Percentiles rank a stretch among this genome's conserved stretches.
phyloP scores from a whole-genome alignment of 2,888 invertebrate genomes.

The Philereme transversata region DNA sequence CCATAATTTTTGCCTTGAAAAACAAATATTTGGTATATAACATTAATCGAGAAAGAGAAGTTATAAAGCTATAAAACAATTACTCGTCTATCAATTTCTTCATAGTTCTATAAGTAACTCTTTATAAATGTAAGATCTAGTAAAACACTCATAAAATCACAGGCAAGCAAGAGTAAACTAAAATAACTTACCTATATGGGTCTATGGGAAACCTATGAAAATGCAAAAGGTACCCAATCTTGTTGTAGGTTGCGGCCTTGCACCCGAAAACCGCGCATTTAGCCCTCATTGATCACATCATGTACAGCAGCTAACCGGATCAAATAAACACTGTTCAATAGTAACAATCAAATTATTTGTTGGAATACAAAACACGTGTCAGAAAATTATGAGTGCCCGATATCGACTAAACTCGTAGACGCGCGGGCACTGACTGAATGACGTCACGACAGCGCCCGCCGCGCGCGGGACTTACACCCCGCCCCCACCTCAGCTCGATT shows the following conservation, averaged over 20 bases:
- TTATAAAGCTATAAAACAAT: no score
- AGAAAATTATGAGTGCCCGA: background rate
- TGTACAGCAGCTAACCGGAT: background rate
- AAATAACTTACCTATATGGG: constrained; percentile 10
- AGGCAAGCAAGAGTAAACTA: background rate
- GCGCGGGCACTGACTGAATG: constrained; percentile 13
- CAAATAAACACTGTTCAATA: background rate
- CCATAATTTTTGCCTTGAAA: constrained; percentile 10
- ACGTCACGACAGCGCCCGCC: constrained; percentile 14
- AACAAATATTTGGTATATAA: background rate
- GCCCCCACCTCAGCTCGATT: background rate
- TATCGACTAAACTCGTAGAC: background rate
- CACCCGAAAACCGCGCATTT: constrained; percentile 17
- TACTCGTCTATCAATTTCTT: background rate
- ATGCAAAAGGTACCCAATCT: background rate
- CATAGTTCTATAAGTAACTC: background rate
- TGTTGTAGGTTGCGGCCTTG: constrained; percentile 16
- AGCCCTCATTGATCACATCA: constrained; percentile 15
- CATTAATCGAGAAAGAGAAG: no score
- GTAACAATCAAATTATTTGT: background rate
- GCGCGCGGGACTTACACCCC: background rate
- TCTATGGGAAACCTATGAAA: constrained; percentile 15
- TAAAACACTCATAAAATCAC: background rate
- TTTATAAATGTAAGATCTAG: background rate
- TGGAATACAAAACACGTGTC: background rate